Base-by-base conservation (phyloP, 2,113 vertebrate species). In the Tauraco erythrolophus region DNA sequence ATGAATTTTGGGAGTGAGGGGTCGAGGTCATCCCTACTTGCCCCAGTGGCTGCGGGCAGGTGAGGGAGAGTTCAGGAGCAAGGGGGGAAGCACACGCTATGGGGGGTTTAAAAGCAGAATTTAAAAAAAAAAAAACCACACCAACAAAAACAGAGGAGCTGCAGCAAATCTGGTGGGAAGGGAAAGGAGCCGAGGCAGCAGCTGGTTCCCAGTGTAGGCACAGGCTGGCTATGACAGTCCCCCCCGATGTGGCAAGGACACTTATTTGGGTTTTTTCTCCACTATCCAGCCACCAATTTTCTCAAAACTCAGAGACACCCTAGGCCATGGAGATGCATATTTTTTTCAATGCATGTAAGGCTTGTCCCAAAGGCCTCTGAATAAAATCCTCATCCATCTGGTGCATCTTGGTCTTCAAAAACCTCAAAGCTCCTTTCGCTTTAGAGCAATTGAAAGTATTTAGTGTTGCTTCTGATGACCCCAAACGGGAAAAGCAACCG, bases 201-300 rank as follows among this genome's bases (percentile, higher is more conserved):
- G 23, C 6, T 2, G 3, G 14, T 22, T 62, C 60, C 33, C 35
- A 11, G 3, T 1, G 0, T 2, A 22, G 56, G 31, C 39, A 74
- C 69, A 4, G 51, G 18, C 5, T 11, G 53, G 46, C 8, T 65
- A 2, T 21, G 69, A 60, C 19, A 19, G 1, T 10, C 15, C 28
- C 10, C 6, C 10, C 6, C 45, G n/a, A n/a, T 14, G 0, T 2
- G 13, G 27, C 46, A 60, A 37, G 28, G 28, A 66, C 9, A 27
- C 0, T 0, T 4, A 9, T 15, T 39, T 3, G 11, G 8, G 2
- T 0, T 18, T 83, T 89, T 53, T 23, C 37, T 58, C n/a, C 21
- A 75, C 66, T 54, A 4, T 11, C 9, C 61, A 41, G 66, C 19
- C 66, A 46, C 33, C 1, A 0, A 58, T 46, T 71, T 70, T 31